These are phyloP conservation scores for Lepilemur septentrionalis DNA, from an alignment of 2,797 vertebrate species.

Conservation along the genomic window DNA sequence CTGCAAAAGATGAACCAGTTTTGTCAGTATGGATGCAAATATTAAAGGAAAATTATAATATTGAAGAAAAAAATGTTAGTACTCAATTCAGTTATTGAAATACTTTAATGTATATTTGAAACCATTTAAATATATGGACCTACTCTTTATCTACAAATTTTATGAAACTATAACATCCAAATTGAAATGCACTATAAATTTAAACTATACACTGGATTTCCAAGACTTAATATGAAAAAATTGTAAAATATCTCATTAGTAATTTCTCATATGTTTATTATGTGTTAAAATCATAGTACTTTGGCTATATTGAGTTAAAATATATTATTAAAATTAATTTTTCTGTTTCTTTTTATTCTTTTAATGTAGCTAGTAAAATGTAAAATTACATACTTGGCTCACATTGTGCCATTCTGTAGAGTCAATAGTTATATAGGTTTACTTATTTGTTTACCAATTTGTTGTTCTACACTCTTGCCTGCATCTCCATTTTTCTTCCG, in stretches of 20 bases:
- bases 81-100: background rate
- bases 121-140: background rate
- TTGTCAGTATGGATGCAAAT: background rate
- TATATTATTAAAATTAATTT: background rate
- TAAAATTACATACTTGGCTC: background rate
- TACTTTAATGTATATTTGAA: background rate
- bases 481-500: background rate
- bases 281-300: background rate
- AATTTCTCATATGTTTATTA: background rate
- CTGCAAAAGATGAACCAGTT: background rate
- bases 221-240: background rate
- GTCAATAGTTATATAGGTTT: background rate
- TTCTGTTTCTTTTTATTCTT: background rate
- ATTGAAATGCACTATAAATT: background rate
- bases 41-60: background rate
- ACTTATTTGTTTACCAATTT: background rate
- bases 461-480: background rate
- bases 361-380: background rate
- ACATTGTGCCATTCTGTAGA: background rate
- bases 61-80: background rate
- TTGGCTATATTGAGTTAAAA: background rate
- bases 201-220: background rate
- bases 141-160: background rate
- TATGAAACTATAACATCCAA: background rate
- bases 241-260: background rate